Base-by-base conservation (phyloP, 1,140 invertebrate genomes). In the Coptotermes formosanus region DNA sequence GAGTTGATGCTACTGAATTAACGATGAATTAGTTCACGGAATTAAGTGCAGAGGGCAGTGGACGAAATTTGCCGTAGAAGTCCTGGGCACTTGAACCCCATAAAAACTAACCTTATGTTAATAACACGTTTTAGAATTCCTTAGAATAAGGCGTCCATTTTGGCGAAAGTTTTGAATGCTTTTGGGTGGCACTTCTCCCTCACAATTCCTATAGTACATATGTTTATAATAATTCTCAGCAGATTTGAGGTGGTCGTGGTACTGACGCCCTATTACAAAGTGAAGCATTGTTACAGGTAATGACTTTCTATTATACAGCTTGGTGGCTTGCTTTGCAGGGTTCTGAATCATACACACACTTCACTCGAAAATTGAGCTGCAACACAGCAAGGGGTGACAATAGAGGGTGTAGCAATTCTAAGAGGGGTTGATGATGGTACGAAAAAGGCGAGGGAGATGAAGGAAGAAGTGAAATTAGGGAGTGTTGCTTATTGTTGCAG, bases 231-330 rank as follows among this genome's bases (percentile, higher is more conserved):
- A 64, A 64, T 64, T 64, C 59, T 75, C n/a, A 75, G 64, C 64
- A 75, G 64, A 75, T 75, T 30, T 75, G 64, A 30, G 64, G 64
- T 7, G 25, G 64, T 11, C 8, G 64, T 75, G 25, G n/a, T 75
- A 55, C 45, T 43, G 81, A 43, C 19, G 21, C 11, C 82, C 83
- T 11, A 52, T 84, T 52, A 32, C 43, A n/a, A 84, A 84, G 83
- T 84, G 83, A 45, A 84, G 83, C 83, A 84, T 59, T 84, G 83
- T 84, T 84, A 84, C 30, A 45, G 55, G 83, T 84, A 84, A 84
- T 59, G 83, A 84, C 83, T 84, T 84, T 84, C 83, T 44, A 84
- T 84, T 84, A 84, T 84, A 30, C 44, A 19, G 44, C 83, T 52
- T 45, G 43, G 44, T 25, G 2, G 43, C 64, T 75, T 25, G 64